Evolutionary conservation across 2,113 vertebrate genomes (phyloP).

Genomic region (Pituophis catenifer): DNA sequence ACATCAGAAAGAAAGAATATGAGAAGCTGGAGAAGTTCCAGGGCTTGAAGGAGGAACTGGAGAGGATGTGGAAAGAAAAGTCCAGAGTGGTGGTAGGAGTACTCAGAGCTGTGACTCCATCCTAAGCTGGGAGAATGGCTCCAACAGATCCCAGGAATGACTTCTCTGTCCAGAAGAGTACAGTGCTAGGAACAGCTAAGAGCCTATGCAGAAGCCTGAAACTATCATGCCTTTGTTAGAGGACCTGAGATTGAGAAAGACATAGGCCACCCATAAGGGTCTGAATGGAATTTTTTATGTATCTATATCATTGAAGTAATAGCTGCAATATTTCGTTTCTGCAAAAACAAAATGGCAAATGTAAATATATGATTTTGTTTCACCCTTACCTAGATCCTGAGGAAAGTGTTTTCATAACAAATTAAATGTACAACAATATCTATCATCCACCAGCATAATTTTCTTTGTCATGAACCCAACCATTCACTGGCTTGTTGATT

Average conservation of each 20-base stretch:
- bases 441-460: neutral
- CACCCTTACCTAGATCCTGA: conserved; percentile 21
- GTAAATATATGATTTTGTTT: conserved; percentile 21
- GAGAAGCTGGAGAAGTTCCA: neutral
- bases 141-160: neutral
- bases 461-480: neutral
- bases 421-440: conserved; percentile 30
- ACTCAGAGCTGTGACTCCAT: neutral
- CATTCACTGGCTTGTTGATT: neutral
- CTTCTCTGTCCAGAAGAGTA: neutral
- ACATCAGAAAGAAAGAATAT: neutral
- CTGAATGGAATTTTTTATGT: neutral
- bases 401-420: conserved; percentile 44
- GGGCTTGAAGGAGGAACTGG: neutral
- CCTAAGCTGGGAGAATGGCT: neutral
- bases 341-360: neutral
- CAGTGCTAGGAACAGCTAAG: neutral
- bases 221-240: neutral
- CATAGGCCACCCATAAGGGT: neutral
- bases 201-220: neutral
- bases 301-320: neutral
- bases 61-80: neutral
- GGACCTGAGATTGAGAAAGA: neutral
- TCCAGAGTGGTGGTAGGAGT: neutral
- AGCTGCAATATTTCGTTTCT: neutral